These are phyloP conservation scores for Leucopternis melanops DNA, from an alignment of 2,113 vertebrate genomes.

Conservation along the genomic window DNA sequence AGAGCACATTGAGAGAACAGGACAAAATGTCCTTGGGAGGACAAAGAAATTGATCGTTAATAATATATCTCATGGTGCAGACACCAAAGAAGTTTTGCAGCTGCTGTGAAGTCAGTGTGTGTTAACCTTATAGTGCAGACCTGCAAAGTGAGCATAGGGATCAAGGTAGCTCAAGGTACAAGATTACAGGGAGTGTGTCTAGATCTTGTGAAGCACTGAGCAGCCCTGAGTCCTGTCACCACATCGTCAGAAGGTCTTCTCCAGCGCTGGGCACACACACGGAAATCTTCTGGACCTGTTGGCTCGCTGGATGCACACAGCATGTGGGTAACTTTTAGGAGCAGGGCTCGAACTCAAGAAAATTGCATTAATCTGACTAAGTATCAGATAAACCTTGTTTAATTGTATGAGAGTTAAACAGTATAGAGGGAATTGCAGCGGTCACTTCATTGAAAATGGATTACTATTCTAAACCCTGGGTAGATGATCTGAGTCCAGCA, in stretches of 20 bases:
- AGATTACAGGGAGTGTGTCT: not conserved
- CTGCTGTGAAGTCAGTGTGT: not conserved
- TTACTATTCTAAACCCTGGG: not conserved
- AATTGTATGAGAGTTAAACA: not conserved
- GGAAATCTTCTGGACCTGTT: not conserved
- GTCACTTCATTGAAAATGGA: not conserved
- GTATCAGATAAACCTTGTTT: not conserved
- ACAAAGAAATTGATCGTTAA: not conserved
- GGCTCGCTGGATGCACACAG: not conserved
- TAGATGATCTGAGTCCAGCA: not conserved
- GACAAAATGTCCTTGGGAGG: not conserved
- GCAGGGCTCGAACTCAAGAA: not conserved
- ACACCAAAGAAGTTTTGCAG: not conserved
- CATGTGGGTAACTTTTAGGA: not conserved
- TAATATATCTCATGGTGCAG: not conserved
- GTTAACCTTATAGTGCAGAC: not conserved
- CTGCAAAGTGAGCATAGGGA: not conserved
- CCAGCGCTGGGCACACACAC: not conserved
- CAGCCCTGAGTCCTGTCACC: not conserved
- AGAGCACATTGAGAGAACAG: not conserved
- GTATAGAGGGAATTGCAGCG: not conserved
- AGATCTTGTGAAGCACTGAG: not conserved
- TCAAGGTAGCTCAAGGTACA: not conserved
- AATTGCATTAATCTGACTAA: not conserved
- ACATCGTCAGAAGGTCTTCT: not conserved